These are phyloP conservation scores for Mesodorylaimus sp. DNA, from an alignment of 2,888 invertebrate genomes.

Conservation along the genomic window DNA sequence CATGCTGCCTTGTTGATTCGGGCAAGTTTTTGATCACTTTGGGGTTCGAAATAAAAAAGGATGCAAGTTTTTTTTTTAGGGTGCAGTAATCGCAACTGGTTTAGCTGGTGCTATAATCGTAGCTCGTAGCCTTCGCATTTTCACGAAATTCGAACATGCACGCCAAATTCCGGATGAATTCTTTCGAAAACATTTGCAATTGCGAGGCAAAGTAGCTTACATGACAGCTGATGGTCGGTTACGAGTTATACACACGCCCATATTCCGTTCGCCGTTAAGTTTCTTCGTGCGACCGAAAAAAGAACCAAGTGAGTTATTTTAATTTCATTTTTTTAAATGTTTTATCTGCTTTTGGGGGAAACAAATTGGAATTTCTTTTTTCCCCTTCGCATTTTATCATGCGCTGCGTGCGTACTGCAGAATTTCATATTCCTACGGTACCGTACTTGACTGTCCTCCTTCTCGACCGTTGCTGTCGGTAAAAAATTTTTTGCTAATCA, in stretches of 20 bases:
- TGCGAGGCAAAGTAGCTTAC: conserved; percentile 18
- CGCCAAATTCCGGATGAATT: conserved; percentile 26
- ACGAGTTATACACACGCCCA: conserved; percentile 1
- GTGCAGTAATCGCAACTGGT: not conserved
- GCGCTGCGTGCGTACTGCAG: too few species aligned
- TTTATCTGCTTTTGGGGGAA: not conserved
- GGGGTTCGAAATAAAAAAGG: too few species aligned
- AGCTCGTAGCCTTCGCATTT: conserved; percentile 8
- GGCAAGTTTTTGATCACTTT: too few species aligned
- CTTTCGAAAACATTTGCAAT: conserved; percentile 22
- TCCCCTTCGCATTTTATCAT: too few species aligned
- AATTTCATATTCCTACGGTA: too few species aligned
- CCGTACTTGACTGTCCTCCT: too few species aligned
- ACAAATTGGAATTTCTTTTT: too few species aligned
- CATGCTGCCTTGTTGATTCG: too few species aligned
- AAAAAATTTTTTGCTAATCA: too few species aligned
- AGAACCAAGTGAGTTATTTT: not conserved
- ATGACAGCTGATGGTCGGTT: not conserved
- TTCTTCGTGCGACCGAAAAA: too few species aligned
- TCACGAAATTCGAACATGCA: conserved; percentile 24
- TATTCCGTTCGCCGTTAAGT: not conserved
- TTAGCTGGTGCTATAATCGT: not conserved
- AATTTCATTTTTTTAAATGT: not conserved
- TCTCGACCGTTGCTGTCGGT: too few species aligned
- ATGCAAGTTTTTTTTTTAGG: conserved; percentile 1